Evolutionary conservation across 1,140 invertebrate genomes (phyloP), one percentile per base, ranked within the genome.

Genomic region (Lordiphosa clarofinis): DNA sequence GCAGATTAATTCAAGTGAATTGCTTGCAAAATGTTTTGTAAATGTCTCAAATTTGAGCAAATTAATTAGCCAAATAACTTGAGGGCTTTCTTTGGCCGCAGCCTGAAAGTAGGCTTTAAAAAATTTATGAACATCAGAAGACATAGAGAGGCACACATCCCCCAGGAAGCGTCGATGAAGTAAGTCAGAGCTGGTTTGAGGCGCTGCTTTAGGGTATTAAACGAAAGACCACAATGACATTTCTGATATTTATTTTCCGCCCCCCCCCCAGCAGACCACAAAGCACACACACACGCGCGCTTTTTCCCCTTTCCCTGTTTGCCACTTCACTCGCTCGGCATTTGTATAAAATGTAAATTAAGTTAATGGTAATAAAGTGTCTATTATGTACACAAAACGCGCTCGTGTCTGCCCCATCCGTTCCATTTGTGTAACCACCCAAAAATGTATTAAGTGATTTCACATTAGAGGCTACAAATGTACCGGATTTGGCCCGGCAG

Each of bases 301-400:
- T 53, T 57, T 60, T 74, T 70, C 71, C 71, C 71, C 76, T 56
- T 68, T 74, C 43, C 28, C 54, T 33, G 38, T 69, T 69, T 73
- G 52, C 49, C 67, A 58, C 61, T 66, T 54, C 48, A 71, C 57
- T 67, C 66, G 71, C 67, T 67, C 58, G 76, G 56, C 67, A 81
- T 81, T 81, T 75, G 72, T 72, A 76, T 82, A 69, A 81, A 82
- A 82, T 81, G 67, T 72, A 82, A 82, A 81, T 82, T 64, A 69
- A 81, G 76, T 81, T 81, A 82, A 81, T 82, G 76, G 67, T 76
- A 76, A 81, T 81, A 81, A 81, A 81, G 76, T 81, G 76, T 73
- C 72, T 76, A 81, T 82, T 81, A 82, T 82, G 78, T 82, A 8
- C 15, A 6, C 33, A 13, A 3, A 50, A n/a, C 42, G 28, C 10